Evolutionary conservation across 2,888 invertebrate species (phyloP), one percentile per base, ranked within the genome.

Genomic region (Caenorhabditis sp.): DNA sequence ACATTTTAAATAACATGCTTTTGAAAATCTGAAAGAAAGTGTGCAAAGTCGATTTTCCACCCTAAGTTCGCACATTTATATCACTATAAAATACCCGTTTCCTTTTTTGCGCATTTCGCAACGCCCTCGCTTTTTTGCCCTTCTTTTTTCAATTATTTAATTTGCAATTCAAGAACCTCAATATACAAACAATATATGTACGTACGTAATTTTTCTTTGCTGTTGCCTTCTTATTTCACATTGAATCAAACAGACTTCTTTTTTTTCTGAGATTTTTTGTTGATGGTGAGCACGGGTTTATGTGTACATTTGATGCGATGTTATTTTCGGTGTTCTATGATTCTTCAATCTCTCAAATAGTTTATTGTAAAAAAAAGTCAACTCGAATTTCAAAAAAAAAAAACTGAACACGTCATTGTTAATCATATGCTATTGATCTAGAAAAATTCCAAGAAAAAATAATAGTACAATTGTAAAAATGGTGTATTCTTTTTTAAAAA

Each of bases 141-240:
- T 3, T 43, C 14, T 14, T 43, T 43, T 43, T 17, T 43, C 43
- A 43, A 43, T 43, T 43, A 43, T 43, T 43, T 43, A 43, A 43
- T 43, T 43, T 43, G 43, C 43, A 43, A 43, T 43, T 43, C 43
- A 43, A 43, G 43, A 43, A 43, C 43, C 43, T 43, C 43, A 43
- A 43, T 43, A 43, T 43, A 43, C 43, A 43, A 43, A 43, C 43
- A 43, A 43, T 43, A 43, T 43, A 43, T 17, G 43, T 43, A 43
- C 14, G 43, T 43, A 17, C 17, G 6, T 43, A 10, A 43, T 43
- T 43, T 17, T 31, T 31, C 31, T 31, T 10, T 31, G 31, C 31
- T 31, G 4, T 31, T 31, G 31, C 31, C 31, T 31, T 31, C 31
- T 31, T 31, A 31, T 31, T 31, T 4, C 31, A 31, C 31, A 31